Conservation (phyloP, 1,140 invertebrate genomes). For the Panonychus citri region DNA sequence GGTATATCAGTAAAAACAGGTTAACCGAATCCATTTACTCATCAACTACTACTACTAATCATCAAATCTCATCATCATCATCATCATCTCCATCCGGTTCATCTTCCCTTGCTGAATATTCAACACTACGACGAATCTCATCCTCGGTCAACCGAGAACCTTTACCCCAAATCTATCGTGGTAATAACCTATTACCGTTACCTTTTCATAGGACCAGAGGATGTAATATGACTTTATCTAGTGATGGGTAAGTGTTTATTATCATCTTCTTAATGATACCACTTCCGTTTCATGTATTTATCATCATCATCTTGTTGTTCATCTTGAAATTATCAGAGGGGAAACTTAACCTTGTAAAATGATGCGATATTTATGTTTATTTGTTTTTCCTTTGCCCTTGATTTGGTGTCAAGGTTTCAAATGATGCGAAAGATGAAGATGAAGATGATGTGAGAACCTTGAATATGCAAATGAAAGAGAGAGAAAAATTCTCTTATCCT, state of each 20-base stretch:
- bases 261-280: no score
- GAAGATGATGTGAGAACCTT: no score
- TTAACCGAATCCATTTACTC: neutral
- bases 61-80: neutral
- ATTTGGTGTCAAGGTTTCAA: no score
- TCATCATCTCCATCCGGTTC: conserved; percentile 25
- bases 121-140: conserved; percentile 13
- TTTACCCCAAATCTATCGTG: conserved; percentile 6
- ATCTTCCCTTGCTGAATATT: conserved; percentile 39
- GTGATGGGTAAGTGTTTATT: conserved; percentile 25
- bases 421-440: no score
- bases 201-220: conserved; percentile 39
- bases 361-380: no score
- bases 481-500: no score
- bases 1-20: neutral
- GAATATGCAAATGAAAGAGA: no score
- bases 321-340: no score
- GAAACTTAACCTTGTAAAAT: no score
- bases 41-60: neutral
- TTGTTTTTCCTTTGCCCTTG: no score
- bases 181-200: conserved; percentile 16
- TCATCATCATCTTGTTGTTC: neutral
- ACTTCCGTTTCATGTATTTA: no score
- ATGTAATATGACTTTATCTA: conserved; percentile 53
- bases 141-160: conserved; percentile 2